Base-by-base conservation (phyloP, 2,888 invertebrate genomes). In the Chrysotoxum bicinctum region DNA sequence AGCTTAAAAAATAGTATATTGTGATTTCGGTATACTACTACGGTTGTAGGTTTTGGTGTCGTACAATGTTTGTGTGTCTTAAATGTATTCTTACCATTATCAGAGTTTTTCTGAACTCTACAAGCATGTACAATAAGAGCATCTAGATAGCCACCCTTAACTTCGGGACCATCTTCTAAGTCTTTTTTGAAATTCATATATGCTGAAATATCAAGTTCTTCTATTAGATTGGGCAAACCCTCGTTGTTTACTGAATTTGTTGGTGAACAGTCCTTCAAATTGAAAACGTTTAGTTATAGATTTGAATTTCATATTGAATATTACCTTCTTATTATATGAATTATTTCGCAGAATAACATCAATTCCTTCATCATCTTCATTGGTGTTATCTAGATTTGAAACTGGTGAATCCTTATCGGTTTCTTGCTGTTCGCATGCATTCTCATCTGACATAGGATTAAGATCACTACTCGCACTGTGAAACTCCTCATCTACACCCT, bases 41-140 rank as follows among this genome's bases (percentile, higher is more conserved):
- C 5, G n/a, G n/a, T n/a, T 21, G 3, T 19, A 45, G 5, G 23
- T 1, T 1, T 23, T 14, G 26, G 23, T 32, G 16, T 37, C 26
- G 54, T 37, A 21, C 2, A 45, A 58, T 40, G 60, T 52, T 32
- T 50, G 14, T 26, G 3, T 10, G 10, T 50, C 8, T 21, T 10
- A 0, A n/a, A 40, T 10, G 14, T 37, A 48, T 76, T 87, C 88
- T 89, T 89, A 92, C 92, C 91, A 89, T 91, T 91, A 87, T 92
- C 91, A 76, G 89, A 88, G 81, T 89, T 90, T 94, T 97, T 98
- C 91, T 97, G 97, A 85, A 97, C 97, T 92, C 97, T 97, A 75
- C 98, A 98, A 58, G 99, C 99, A 90, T 98, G 97, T 50, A 99
- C 98, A 87, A 99, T 96, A 70, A 99, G 94, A 1, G 98, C 98